Percentiles rank a stretch among this genome's conserved stretches.
Evolutionary conservation across 2,888 invertebrate species (phyloP).

Genomic region (Agrilus biguttatus): DNA sequence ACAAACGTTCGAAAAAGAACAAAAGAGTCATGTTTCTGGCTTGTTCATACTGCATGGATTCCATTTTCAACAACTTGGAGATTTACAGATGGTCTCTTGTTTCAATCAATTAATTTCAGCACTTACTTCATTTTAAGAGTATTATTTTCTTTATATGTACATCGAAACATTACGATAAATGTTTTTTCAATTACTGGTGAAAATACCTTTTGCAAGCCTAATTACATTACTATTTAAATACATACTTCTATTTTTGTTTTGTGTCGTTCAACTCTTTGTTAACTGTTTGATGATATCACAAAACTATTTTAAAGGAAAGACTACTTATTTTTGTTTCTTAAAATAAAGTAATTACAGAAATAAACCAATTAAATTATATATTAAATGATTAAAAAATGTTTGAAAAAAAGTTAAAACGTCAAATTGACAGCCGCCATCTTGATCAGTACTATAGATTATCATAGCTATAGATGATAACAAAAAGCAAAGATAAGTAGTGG

Average conservation of each 20-base stretch:
- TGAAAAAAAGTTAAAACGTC: constrained; percentile 22
- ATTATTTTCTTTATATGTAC: background rate
- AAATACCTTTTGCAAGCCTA: no score
- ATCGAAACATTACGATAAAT: background rate
- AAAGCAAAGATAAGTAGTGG: no score
- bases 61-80: constrained; percentile 43
- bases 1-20: constrained; percentile 95
- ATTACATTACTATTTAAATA: no score
- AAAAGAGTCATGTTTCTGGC: constrained; percentile 89
- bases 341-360: constrained; percentile 1
- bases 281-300: no score
- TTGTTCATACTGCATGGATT: constrained; percentile 87
- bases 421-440: constrained; percentile 31
- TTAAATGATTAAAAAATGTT: constrained; percentile 12
- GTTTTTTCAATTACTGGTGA: background rate
- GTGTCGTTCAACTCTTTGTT: no score
- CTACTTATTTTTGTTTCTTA: background rate
- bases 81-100: background rate
- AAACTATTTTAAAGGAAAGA: no score
- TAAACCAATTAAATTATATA: constrained; percentile 6
- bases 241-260: no score
- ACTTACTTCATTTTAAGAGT: background rate
- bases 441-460: no score
- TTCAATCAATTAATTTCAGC: background rate
- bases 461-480: no score